Evolutionary conservation across 2,113 vertebrate species (phyloP).

Genomic region (Lagopus leucura): DNA sequence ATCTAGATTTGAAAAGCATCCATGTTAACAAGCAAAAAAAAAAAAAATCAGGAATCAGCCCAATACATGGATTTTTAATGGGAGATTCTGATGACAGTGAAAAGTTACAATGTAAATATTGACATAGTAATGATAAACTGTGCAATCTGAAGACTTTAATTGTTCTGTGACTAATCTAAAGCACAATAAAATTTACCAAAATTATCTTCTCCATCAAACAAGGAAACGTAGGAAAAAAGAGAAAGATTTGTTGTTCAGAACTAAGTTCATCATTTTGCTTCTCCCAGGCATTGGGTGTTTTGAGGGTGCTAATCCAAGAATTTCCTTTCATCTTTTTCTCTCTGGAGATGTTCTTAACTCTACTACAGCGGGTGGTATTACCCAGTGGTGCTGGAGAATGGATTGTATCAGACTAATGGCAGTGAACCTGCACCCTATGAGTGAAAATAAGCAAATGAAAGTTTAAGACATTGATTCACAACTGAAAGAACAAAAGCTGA

Average conservation of each 20-base stretch:
- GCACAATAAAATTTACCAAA: not conserved
- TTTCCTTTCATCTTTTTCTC: not conserved
- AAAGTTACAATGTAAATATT: rapidly evolving
- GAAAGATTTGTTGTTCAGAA: not conserved
- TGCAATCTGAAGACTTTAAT: not conserved
- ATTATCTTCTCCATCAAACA: not conserved
- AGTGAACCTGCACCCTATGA: not conserved
- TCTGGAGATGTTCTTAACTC: not conserved
- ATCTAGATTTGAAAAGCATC: not conserved
- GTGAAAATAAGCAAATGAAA: not conserved
- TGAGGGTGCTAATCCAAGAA: not conserved
- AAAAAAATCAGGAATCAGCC: not conserved
- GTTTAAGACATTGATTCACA: not conserved
- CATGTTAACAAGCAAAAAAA: not conserved
- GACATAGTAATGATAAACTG: not conserved
- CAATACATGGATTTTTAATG: not conserved
- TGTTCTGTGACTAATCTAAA: not conserved
- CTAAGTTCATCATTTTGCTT: not conserved
- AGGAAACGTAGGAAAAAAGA: not conserved
- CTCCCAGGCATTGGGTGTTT: not conserved
- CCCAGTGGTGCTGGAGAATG: not conserved
- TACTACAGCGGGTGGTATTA: not conserved
- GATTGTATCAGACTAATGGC: not conserved
- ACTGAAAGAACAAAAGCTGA: not conserved
- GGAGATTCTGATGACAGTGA: not conserved